Conservation (phyloP, 2,888 invertebrate genomes). For the Cerastoderma edule region DNA sequence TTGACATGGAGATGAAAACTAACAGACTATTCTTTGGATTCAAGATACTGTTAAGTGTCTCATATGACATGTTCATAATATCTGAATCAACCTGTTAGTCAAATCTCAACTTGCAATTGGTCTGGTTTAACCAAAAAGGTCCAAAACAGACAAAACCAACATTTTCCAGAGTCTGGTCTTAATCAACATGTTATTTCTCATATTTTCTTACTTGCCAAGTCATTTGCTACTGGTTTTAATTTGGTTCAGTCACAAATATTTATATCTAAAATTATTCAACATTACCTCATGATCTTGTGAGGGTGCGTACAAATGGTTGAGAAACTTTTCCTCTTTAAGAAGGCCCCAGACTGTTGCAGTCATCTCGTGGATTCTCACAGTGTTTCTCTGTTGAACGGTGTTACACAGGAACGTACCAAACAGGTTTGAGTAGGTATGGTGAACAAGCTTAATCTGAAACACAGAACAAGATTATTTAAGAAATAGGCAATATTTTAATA, state of each 20-base stretch:
- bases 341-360: conserved; percentile 95
- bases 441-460: conserved; percentile 95
- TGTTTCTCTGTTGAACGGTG: conserved; percentile 78
- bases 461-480: conserved; percentile 8
- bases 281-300: conserved; percentile 85
- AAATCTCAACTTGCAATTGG: too few species aligned
- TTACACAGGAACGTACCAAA: conserved; percentile 99
- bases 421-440: conserved; percentile 97
- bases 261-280: too few species aligned
- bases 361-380: conserved; percentile 69
- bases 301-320: conserved; percentile 92
- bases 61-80: background rate
- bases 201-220: too few species aligned
- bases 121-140: too few species aligned
- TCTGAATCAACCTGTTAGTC: background rate
- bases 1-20: too few species aligned
- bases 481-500: background rate
- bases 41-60: too few species aligned
- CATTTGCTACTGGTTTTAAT: too few species aligned
- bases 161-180: too few species aligned
- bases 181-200: too few species aligned
- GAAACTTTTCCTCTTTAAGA: conserved; percentile 89
- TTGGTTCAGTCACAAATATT: too few species aligned
- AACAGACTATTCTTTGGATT: too few species aligned
- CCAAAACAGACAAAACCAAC: too few species aligned